Evolutionary conservation across 1,140 invertebrate genomes (phyloP).

Genomic region (Magallana ariakensis): DNA sequence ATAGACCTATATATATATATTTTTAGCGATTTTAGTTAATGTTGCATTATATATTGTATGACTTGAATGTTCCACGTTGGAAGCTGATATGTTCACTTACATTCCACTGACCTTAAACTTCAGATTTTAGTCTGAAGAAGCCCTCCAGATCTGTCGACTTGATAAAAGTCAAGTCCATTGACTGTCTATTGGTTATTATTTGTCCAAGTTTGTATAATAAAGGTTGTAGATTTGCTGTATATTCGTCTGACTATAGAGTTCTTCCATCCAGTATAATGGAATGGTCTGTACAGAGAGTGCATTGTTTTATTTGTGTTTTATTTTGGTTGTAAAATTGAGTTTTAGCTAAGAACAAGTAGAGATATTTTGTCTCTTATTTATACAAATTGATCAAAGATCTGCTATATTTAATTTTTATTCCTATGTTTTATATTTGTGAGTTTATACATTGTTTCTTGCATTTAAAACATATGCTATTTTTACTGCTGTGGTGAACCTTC

Average conservation of each 20-base stretch:
- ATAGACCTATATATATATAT: too few species aligned
- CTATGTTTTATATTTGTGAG: not conserved
- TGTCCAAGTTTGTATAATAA: not conserved
- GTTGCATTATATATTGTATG: too few species aligned
- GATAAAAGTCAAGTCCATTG: not conserved
- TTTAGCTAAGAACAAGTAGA: not conserved
- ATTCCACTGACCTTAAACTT: not conserved
- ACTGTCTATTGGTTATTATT: not conserved
- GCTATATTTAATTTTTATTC: not conserved
- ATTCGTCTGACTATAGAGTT: not conserved
- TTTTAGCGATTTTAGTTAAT: too few species aligned
- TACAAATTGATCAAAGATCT: constrained; percentile 27
- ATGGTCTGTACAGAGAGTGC: not conserved
- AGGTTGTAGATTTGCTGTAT: not conserved
- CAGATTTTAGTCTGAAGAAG: too few species aligned
- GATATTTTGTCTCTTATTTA: constrained; percentile 3
- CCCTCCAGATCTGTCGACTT: too few species aligned
- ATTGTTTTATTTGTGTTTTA: not conserved
- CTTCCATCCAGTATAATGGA: not conserved
- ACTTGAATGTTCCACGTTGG: not conserved
- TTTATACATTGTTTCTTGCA: constrained; percentile 23
- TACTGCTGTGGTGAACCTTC: constrained; percentile 3
- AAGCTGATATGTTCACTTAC: not conserved
- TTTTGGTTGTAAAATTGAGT: constrained; percentile 8
- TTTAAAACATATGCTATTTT: not conserved